These are phyloP conservation scores for Elgaria multicarinata DNA, from an alignment of 2,113 vertebrate species.

Conservation along the genomic window DNA sequence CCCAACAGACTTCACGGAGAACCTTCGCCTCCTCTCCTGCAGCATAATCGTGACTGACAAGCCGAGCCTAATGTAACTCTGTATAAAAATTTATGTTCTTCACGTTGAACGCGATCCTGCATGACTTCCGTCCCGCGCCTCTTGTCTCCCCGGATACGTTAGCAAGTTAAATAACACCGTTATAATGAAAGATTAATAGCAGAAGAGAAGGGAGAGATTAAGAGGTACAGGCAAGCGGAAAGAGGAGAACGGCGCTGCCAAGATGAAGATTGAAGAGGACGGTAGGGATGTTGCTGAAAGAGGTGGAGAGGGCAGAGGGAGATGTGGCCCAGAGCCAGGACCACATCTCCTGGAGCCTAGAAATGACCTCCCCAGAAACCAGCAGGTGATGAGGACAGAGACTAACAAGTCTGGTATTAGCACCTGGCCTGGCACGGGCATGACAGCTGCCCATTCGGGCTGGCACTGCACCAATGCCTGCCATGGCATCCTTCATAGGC, in stretches of 20 bases:
- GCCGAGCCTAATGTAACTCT: not conserved
- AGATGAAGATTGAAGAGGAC: not conserved
- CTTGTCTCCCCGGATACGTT: not conserved
- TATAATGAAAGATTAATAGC: constrained; percentile 20
- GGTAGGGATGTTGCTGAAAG: too few species aligned
- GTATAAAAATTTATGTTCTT: not conserved
- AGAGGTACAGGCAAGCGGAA: not conserved
- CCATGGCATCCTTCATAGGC: too few species aligned
- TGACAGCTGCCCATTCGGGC: too few species aligned
- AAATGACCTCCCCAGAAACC: too few species aligned
- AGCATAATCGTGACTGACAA: not conserved
- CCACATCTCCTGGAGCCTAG: too few species aligned
- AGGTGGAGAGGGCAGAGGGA: not conserved
- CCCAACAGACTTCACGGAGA: not conserved
- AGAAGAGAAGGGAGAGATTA: not conserved
- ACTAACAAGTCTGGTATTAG: too few species aligned
- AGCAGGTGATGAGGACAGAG: too few species aligned
- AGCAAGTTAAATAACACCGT: not conserved
- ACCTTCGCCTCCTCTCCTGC: not conserved
- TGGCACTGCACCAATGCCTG: too few species aligned
- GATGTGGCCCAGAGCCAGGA: too few species aligned
- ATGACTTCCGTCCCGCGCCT: not conserved
- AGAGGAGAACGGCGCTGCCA: not conserved
- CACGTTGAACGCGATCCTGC: not conserved
- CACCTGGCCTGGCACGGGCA: too few species aligned